Evolutionary conservation across 2,113 vertebrate species (phyloP).

Genomic region (Thinocorus orbignyianus): DNA sequence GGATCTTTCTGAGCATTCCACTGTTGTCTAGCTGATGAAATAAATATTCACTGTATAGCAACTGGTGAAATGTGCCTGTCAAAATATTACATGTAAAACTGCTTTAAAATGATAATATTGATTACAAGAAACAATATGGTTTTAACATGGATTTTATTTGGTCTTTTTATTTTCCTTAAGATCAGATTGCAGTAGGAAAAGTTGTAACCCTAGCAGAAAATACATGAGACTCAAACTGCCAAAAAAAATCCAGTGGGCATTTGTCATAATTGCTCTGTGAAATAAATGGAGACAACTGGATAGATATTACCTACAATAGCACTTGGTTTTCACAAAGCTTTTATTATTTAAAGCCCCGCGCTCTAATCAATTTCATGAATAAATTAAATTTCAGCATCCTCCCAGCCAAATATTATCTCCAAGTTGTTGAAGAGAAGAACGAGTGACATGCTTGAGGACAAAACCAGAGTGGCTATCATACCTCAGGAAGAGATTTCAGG

Average conservation of each 20-base stretch:
- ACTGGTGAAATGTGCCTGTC: background rate
- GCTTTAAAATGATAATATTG: fast-evolving
- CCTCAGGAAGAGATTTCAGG: background rate
- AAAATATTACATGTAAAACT: background rate
- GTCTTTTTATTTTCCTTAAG: background rate
- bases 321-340: background rate
- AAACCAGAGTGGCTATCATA: background rate
- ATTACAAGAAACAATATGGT: background rate
- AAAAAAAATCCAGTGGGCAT: background rate
- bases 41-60: background rate
- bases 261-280: background rate
- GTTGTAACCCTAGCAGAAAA: background rate
- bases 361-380: background rate
- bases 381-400: background rate
- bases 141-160: background rate
- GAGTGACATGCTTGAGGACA: background rate
- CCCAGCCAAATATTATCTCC: background rate
- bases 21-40: background rate
- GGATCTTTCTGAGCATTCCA: background rate
- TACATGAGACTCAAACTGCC: background rate
- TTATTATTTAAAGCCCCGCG: background rate
- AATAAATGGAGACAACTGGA: background rate
- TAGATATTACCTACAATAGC: background rate
- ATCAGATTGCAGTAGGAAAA: background rate
- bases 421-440: background rate